These are phyloP conservation scores for Aphelocoma californica DNA, from an alignment of 2,797 vertebrate genomes.

Conservation along the genomic window DNA sequence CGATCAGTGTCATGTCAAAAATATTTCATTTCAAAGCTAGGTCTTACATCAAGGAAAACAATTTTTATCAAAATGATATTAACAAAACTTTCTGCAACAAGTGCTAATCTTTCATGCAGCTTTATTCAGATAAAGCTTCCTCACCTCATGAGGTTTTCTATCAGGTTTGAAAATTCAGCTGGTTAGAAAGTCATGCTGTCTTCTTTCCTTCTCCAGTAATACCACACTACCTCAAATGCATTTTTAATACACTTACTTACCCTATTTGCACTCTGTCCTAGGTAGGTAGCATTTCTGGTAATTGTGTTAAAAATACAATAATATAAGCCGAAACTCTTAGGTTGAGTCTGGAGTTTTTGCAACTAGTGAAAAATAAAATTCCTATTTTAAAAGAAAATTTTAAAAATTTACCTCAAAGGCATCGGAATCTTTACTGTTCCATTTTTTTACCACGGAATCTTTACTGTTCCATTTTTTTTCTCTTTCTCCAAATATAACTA, in stretches of 20 bases:
- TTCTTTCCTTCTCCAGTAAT: background rate
- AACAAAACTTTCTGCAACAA: background rate
- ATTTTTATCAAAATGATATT: background rate
- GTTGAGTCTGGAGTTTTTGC: background rate
- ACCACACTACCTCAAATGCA: background rate
- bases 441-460: background rate
- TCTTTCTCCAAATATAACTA: background rate
- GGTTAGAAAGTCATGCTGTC: background rate
- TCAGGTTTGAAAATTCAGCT: background rate
- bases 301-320: background rate
- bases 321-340: background rate
- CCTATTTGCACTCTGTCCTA: background rate
- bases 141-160: background rate
- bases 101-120: background rate
- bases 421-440: background rate
- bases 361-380: background rate
- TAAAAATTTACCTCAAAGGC: background rate
- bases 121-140: background rate
- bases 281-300: background rate
- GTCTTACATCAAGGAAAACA: background rate
- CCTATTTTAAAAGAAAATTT: background rate
- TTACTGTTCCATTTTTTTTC: background rate
- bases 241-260: background rate
- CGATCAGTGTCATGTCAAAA: background rate
- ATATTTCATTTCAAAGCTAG: background rate